Evolutionary conservation across 1,140 invertebrate species (phyloP).

Genomic region (Tribolium castaneum): DNA sequence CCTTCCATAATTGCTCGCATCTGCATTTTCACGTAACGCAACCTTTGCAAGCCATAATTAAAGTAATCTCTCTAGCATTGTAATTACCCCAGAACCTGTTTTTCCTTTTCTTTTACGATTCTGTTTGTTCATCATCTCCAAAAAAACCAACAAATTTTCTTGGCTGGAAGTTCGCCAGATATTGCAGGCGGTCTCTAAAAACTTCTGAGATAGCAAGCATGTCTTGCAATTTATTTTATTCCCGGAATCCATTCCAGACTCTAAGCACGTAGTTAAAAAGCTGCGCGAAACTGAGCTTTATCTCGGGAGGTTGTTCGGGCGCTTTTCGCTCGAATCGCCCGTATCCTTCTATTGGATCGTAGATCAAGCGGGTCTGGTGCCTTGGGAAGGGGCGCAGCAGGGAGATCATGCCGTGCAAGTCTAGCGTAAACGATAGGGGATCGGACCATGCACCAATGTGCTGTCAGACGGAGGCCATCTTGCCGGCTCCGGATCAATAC

Average conservation of each 20-base stretch:
- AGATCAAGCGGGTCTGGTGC: slow-evolving; percentile 49
- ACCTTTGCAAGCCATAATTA: background rate
- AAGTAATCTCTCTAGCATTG: background rate
- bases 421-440: slow-evolving; percentile 51
- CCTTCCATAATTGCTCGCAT: background rate
- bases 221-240: slow-evolving; percentile 63
- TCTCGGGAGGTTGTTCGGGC: slow-evolving; percentile 21
- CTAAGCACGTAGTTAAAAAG: slow-evolving; percentile 56
- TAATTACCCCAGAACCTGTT: background rate
- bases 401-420: slow-evolving; percentile 48
- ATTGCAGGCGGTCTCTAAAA: slow-evolving; percentile 48
- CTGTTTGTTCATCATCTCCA: slow-evolving; percentile 21
- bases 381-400: slow-evolving; percentile 41
- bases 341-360: slow-evolving; percentile 54
- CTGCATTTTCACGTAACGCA: too few relatives aligned
- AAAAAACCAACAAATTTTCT: slow-evolving; percentile 1
- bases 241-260: slow-evolving; percentile 61
- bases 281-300: slow-evolving; percentile 46
- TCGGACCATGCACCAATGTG: slow-evolving; percentile 53
- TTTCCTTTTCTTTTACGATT: background rate
- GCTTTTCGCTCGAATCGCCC: slow-evolving; percentile 37
- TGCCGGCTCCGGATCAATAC: slow-evolving; percentile 57
- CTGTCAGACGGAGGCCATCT: slow-evolving; percentile 60
- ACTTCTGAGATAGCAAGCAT: slow-evolving; percentile 56
- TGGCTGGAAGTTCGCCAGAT: slow-evolving; percentile 23